Conservation (phyloP, 2,888 invertebrate species). For the Poecilobothrus nobilitatus region DNA sequence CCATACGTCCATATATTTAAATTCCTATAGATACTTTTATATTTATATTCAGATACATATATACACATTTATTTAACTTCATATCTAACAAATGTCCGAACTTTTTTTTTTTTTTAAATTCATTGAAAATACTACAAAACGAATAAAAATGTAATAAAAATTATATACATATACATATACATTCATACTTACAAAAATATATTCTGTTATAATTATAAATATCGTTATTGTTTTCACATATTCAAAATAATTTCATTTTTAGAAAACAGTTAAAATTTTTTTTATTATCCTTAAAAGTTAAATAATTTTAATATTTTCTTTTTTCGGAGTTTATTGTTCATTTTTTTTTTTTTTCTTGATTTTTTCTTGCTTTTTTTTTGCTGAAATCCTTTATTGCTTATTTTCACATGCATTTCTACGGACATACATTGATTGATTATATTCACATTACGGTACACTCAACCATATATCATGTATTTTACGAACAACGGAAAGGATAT, state of each 20-base stretch:
- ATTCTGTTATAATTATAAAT: neutral
- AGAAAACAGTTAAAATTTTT: neutral
- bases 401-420: neutral
- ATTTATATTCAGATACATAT: neutral
- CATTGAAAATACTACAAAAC: too few relatives aligned
- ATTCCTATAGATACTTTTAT: neutral
- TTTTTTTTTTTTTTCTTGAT: too few relatives aligned
- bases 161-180: neutral
- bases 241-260: conserved; percentile 1
- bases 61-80: neutral
- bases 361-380: neutral
- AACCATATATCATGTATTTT: too few relatives aligned
- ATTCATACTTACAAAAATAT: neutral
- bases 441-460: neutral
- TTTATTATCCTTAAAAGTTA: neutral
- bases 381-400: neutral
- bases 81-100: too few relatives aligned
- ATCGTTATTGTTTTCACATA: neutral
- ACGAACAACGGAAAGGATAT: too few relatives aligned
- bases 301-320: neutral
- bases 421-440: conserved; percentile 4
- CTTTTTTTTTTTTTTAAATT: too few relatives aligned
- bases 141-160: too few relatives aligned
- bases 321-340: too few relatives aligned
- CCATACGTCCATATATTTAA: too few relatives aligned